Conservation (phyloP, 2,797 vertebrate genomes). For the Mareca penelope region DNA sequence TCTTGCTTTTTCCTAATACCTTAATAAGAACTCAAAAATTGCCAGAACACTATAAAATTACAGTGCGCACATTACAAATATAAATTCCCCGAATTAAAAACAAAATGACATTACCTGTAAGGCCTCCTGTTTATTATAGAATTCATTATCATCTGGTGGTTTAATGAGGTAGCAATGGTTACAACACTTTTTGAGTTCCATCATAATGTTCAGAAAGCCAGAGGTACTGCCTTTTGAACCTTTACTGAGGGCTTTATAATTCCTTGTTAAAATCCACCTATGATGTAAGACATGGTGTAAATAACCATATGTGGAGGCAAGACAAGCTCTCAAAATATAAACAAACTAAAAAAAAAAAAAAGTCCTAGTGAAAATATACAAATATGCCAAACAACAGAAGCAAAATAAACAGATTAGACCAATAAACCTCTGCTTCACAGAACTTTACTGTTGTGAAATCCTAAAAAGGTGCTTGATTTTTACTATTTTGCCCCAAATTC, state of each 20-base stretch:
- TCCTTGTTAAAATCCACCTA: conserved; percentile 98
- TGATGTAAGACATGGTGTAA: neutral
- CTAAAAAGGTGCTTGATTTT: neutral
- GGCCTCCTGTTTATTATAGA: conserved; percentile 91
- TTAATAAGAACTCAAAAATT: neutral
- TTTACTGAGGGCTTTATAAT: conserved; percentile 99
- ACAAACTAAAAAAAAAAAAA: neutral
- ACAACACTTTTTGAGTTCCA: conserved; percentile 99
- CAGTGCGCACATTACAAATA: neutral
- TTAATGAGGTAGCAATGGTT: conserved; percentile 99
- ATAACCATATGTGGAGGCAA: neutral
- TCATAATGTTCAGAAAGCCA: conserved; percentile 98
- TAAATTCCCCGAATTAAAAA: neutral
- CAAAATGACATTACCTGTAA: conserved; percentile 86
- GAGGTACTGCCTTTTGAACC: conserved; percentile 98
- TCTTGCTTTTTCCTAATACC: neutral
- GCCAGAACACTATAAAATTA: neutral
- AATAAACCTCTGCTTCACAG: neutral
- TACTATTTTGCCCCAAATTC: neutral
- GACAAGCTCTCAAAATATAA: neutral
- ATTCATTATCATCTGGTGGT: conserved; percentile 93
- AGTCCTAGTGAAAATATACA: neutral
- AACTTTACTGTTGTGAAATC: neutral
- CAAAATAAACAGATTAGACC: neutral
- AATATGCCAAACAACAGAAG: neutral